Evolutionary conservation across 2,888 invertebrate species (phyloP).

Genomic region (Gerris lacustris): DNA sequence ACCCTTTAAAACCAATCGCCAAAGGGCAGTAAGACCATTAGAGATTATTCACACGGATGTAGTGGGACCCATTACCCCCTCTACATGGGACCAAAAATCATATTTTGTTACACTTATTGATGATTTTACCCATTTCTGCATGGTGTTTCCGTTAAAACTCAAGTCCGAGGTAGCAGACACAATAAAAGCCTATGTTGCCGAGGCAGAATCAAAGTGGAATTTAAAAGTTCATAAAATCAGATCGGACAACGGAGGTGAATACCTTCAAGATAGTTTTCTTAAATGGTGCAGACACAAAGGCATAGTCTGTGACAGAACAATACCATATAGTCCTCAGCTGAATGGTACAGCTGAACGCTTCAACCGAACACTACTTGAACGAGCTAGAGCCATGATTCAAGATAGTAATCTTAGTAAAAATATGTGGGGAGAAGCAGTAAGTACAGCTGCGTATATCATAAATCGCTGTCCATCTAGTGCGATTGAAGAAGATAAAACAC

Average conservation of each 20-base stretch:
- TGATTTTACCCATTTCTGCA: constrained; percentile 26
- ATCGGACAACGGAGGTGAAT: constrained; percentile 32
- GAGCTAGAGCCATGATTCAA: too few relatives aligned
- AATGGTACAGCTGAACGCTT: too few relatives aligned
- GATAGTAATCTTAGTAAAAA: too few relatives aligned
- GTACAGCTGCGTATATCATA: too few relatives aligned
- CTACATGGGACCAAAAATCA: constrained; percentile 22
- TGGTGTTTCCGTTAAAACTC: constrained; percentile 23
- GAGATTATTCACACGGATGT: constrained; percentile 27
- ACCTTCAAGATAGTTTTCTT: constrained; percentile 27
- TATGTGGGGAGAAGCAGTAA: too few relatives aligned
- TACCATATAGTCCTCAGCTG: too few relatives aligned
- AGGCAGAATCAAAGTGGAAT: constrained; percentile 27
- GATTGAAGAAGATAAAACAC: too few relatives aligned
- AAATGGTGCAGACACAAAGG: constrained; percentile 29
- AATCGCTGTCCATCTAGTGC: too few relatives aligned
- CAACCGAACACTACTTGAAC: too few relatives aligned
- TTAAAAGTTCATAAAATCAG: constrained; percentile 29
- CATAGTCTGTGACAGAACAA: constrained; percentile 27
- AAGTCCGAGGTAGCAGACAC: constrained; percentile 26
- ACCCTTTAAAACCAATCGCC: constrained; percentile 26
- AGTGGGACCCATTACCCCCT: constrained; percentile 22
- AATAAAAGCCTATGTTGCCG: constrained; percentile 30
- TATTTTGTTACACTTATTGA: constrained; percentile 27
- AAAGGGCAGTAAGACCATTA: constrained; percentile 22